A percentile compares a stretch with the other conserved stretches of the same genome.
These are phyloP conservation scores for Asobara japonica DNA, from an alignment of 1,140 invertebrate species.

Conservation along the genomic window DNA sequence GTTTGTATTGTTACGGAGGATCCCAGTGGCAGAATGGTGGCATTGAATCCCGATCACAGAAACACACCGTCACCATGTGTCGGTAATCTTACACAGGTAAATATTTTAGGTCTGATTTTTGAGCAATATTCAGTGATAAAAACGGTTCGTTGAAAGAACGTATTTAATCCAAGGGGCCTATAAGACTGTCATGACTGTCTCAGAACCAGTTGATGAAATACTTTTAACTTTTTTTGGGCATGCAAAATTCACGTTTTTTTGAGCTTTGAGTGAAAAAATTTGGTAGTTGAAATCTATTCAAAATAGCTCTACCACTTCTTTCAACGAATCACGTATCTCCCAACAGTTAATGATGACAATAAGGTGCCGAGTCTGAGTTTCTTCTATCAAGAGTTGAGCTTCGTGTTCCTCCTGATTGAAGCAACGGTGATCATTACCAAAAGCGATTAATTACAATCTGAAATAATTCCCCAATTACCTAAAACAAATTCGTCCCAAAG, in stretches of 20 bases:
- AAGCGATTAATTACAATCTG: slow-evolving; percentile 53
- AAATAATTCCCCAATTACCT: slow-evolving; percentile 24
- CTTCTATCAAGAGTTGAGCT: slow-evolving; percentile 51
- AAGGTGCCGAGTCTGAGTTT: slow-evolving; percentile 53
- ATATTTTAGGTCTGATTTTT: slow-evolving; percentile 22
- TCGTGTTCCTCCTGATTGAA: slow-evolving; percentile 48
- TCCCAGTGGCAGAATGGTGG: slow-evolving; percentile 77
- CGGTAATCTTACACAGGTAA: slow-evolving; percentile 58
- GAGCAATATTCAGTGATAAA: background rate
- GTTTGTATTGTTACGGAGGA: slow-evolving; percentile 79
- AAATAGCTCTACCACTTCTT: background rate
- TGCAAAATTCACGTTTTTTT: background rate
- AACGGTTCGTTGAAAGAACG: background rate
- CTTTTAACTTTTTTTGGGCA: background rate
- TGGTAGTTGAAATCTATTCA: background rate
- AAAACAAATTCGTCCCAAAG: background rate
- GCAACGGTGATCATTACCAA: slow-evolving; percentile 49
- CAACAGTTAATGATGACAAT: slow-evolving; percentile 38
- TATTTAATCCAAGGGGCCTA: background rate
- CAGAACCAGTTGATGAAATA: background rate
- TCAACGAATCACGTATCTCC: background rate
- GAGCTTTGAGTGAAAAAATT: background rate
- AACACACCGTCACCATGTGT: slow-evolving; percentile 69
- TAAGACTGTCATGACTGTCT: background rate
- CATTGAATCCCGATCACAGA: slow-evolving; percentile 68